Evolutionary conservation across 92 coral and sea anemone genomes (phyloP).

Genomic region (Meandrina meandrites): DNA sequence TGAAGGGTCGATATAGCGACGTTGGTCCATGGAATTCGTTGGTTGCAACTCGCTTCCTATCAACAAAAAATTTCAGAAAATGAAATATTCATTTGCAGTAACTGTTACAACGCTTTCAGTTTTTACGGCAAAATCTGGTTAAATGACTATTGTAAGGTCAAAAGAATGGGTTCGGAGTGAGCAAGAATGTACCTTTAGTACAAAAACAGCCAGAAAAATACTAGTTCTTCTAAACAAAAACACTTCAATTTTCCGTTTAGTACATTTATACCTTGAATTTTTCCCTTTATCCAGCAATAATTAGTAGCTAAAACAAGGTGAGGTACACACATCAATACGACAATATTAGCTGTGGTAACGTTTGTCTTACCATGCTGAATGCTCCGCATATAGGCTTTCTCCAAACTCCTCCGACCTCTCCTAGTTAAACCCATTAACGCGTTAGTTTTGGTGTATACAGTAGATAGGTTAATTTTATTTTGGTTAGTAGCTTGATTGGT

Average conservation of each 20-base stretch:
- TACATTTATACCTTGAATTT: background rate
- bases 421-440: background rate
- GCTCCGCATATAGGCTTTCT: constrained; percentile 15
- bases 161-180: background rate
- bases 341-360: no score
- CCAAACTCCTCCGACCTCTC: background rate
- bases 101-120: background rate
- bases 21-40: constrained; percentile 40
- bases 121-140: background rate
- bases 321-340: background rate
- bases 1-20: constrained; percentile 83
- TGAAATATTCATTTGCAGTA: background rate
- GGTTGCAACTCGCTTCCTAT: constrained; percentile 59
- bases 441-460: background rate
- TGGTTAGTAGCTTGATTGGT: background rate
- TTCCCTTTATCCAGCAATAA: no score
- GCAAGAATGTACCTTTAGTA: no score
- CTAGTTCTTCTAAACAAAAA: no score
- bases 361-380: constrained; percentile 3
- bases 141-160: background rate
- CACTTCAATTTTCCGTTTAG: background rate
- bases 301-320: background rate
- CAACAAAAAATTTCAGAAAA: background rate
- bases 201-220: no score
- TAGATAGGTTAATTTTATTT: no score